Evolutionary conservation across 1,140 invertebrate species (phyloP), one percentile per base, ranked within the genome.

Genomic region (Papilio aristodemus): DNA sequence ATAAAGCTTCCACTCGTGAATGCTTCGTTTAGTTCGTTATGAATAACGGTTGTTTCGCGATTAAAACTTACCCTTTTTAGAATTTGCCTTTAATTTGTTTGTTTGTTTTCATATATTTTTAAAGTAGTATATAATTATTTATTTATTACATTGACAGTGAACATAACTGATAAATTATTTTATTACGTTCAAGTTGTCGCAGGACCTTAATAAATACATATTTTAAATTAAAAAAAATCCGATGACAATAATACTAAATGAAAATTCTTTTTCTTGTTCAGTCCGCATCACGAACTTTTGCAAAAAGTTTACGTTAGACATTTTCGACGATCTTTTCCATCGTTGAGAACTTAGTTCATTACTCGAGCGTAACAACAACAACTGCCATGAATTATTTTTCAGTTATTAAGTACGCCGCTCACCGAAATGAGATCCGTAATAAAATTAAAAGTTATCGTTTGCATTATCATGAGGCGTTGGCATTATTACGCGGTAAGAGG

Each of bases 371-470:
- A 50, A 36, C 22, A 71, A 71, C 71, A 77, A 74, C 72, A 73
- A 73, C 70, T 71, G 58, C 70, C 59, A 74, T 75, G 77, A 78
- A 82, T 75, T 78, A 74, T 84, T 79, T 76, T 70, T 68, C 70
- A 75, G 72, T 79, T 80, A 70, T 76, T 78, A 75, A 75, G 77
- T 79, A 70, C 78, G 77, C 71, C 67, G 58, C 71, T 72, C 73
- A 75, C 71, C 72, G 71, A 72, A 73, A 77, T 79, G 36, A 67
- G 59, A 72, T 78, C 39, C 57, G 60, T 74, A 76, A 72, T 79
- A 75, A 79, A 67, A 71, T 80, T 73, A 68, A 75, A 78, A 85
- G 71, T 80, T 76, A 78, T 54, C 63, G 67, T 76, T 77, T 72
- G 70, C 68, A 78, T 78, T 73, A 76, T 72, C 70, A 74, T 72